A percentile compares a stretch with the other conserved stretches of the same genome.
These are phyloP conservation scores for Gandaritis pyraliata DNA, from an alignment of 2,888 invertebrate species.

Conservation along the genomic window DNA sequence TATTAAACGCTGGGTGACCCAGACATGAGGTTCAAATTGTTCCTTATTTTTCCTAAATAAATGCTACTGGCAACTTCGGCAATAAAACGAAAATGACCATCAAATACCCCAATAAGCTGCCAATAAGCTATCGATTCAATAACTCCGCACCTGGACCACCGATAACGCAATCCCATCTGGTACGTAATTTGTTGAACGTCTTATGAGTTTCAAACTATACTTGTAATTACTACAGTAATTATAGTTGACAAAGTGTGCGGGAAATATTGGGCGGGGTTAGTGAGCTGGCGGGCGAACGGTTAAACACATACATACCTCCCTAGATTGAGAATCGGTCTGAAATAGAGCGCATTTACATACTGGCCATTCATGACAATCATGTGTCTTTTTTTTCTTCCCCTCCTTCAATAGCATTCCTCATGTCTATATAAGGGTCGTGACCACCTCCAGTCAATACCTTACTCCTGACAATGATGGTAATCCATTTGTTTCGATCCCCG, in stretches of 20 bases:
- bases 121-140: conserved; percentile 22
- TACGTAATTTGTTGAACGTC: conserved; percentile 39
- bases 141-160: conserved; percentile 24
- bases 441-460: too few relatives aligned
- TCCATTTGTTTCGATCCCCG: too few relatives aligned
- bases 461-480: too few relatives aligned
- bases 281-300: conserved; percentile 27
- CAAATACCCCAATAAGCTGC: conserved; percentile 24
- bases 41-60: neutral
- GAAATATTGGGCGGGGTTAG: conserved; percentile 27
- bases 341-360: too few relatives aligned
- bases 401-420: too few relatives aligned
- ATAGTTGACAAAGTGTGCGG: conserved; percentile 56
- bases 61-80: neutral
- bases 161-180: conserved; percentile 37
- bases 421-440: too few relatives aligned
- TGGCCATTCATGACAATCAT: too few relatives aligned
- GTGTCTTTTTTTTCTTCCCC: too few relatives aligned
- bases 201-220: conserved; percentile 43
- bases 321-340: too few relatives aligned
- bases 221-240: conserved; percentile 51
- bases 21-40: too few relatives aligned
- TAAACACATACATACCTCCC: too few relatives aligned
- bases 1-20: too few relatives aligned
- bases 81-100: conserved; percentile 24